A percentile compares a stretch with the other conserved stretches of the same genome.
Evolutionary conservation across 2,888 invertebrate species (phyloP).

Genomic region (Chelonus formosanus): DNA sequence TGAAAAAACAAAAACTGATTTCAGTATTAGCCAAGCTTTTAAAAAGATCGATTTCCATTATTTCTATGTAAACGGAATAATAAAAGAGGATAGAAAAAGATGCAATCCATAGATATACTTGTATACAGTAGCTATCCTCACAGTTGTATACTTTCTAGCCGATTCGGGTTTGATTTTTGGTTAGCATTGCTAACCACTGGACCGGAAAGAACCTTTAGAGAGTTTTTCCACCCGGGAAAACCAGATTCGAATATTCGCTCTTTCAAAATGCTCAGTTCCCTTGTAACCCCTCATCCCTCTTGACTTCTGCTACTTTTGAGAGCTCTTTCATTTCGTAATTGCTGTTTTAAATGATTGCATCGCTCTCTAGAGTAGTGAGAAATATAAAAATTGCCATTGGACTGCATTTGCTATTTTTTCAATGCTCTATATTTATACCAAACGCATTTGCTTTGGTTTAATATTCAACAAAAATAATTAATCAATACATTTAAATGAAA

Average conservation of each 20-base stretch:
- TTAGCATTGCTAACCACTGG: slow-evolving; percentile 58
- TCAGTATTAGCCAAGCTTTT: too few relatives aligned
- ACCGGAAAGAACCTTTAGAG: slow-evolving; percentile 57
- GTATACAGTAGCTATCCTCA: slow-evolving; percentile 1
- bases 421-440: too few relatives aligned
- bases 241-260: slow-evolving; percentile 46
- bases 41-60: too few relatives aligned
- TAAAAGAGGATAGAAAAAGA: neutral
- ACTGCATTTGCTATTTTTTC: too few relatives aligned
- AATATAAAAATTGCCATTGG: too few relatives aligned
- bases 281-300: slow-evolving; percentile 23
- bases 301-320: slow-evolving; percentile 27
- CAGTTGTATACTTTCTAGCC: slow-evolving; percentile 14
- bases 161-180: slow-evolving; percentile 59
- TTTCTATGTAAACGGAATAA: neutral
- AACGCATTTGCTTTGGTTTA: too few relatives aligned
- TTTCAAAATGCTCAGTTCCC: slow-evolving; percentile 12
- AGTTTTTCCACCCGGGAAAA: slow-evolving; percentile 60
- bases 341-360: slow-evolving; percentile 61
- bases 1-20: too few relatives aligned
- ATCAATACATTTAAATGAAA: too few relatives aligned
- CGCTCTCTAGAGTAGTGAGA: too few relatives aligned
- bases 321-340: slow-evolving; percentile 61
- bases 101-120: too few relatives aligned
- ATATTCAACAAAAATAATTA: too few relatives aligned